Evolutionary conservation across 2,797 vertebrate species (phyloP).

Genomic region (Apogon hyalosoma): DNA sequence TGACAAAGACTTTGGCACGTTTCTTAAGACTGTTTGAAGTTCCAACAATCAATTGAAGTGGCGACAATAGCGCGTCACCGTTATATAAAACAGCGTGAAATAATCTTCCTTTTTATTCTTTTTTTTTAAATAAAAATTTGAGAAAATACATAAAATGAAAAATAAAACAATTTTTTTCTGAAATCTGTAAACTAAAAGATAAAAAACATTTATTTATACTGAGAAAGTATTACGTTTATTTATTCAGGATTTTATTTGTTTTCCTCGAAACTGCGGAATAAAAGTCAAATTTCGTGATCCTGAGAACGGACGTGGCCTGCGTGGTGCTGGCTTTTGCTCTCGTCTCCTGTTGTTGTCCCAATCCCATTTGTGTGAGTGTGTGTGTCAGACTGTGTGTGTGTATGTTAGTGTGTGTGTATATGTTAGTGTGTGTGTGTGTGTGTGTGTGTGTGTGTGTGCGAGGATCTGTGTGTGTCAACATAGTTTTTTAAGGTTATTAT

Average conservation of each 20-base stretch:
- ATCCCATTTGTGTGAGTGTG: slow-evolving; percentile 77
- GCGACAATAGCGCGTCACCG: slow-evolving; percentile 88
- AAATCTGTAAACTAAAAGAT: slow-evolving; percentile 85
- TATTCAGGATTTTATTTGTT: slow-evolving; percentile 71
- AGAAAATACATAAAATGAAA: slow-evolving; percentile 89
- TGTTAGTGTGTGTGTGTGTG: slow-evolving; percentile 31
- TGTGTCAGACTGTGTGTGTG: slow-evolving; percentile 31
- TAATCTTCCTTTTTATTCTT: slow-evolving; percentile 82
- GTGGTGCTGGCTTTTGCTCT: slow-evolving; percentile 84
- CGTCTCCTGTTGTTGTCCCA: slow-evolving; percentile 77
- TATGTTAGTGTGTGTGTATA: no score
- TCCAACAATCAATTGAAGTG: slow-evolving; percentile 96
- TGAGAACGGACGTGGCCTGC: slow-evolving; percentile 95
- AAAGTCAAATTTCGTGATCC: slow-evolving; percentile 90
- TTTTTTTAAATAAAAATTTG: slow-evolving; percentile 86
- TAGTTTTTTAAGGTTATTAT: slow-evolving; percentile 80
- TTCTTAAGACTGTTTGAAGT: slow-evolving; percentile 97
- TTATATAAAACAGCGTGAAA: slow-evolving; percentile 92
- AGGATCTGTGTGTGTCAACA: slow-evolving; percentile 40
- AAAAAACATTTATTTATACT: slow-evolving; percentile 82
- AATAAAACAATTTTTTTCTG: slow-evolving; percentile 87
- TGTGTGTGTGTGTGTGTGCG: slow-evolving; percentile 47
- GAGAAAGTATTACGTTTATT: slow-evolving; percentile 82
- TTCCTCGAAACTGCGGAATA: slow-evolving; percentile 83
- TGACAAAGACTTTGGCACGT: slow-evolving; percentile 99